Conservation (phyloP, 2,888 invertebrate species). For the Lasiommata megera region DNA sequence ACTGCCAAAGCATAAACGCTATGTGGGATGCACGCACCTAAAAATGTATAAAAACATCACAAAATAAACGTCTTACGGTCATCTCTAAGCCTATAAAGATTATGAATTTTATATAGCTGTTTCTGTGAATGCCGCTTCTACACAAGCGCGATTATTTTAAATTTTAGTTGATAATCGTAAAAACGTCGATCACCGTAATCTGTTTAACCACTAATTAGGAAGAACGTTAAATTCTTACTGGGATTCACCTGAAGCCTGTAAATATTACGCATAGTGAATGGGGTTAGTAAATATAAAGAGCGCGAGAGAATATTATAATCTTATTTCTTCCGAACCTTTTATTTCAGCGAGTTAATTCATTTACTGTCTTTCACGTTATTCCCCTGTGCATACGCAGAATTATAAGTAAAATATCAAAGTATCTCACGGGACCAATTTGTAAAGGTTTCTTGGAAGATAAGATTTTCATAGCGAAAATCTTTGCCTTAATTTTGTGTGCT, state of each 20-base stretch:
- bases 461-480: slow-evolving; percentile 7
- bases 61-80: neutral
- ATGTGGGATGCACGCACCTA: neutral
- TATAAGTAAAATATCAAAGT: slow-evolving; percentile 27
- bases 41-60: neutral
- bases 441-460: slow-evolving; percentile 9
- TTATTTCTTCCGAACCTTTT: slow-evolving; percentile 23
- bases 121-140: too few species aligned
- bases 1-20: too few species aligned
- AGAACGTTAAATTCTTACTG: neutral
- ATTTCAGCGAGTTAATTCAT: slow-evolving; percentile 28
- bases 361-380: slow-evolving; percentile 26
- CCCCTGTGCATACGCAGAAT: slow-evolving; percentile 19
- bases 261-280: neutral
- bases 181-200: too few species aligned
- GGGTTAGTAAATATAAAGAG: neutral
- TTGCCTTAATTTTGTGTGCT: neutral
- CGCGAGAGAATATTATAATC: slow-evolving; percentile 12
- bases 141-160: too few species aligned
- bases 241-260: neutral
- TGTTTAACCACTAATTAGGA: neutral
- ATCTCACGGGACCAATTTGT: slow-evolving; percentile 20
- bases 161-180: too few species aligned
- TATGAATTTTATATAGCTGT: neutral
- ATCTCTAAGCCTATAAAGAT: neutral